Evolutionary conservation across 2,113 vertebrate genomes (phyloP).

Genomic region (Picathartes gymnocephalus): DNA sequence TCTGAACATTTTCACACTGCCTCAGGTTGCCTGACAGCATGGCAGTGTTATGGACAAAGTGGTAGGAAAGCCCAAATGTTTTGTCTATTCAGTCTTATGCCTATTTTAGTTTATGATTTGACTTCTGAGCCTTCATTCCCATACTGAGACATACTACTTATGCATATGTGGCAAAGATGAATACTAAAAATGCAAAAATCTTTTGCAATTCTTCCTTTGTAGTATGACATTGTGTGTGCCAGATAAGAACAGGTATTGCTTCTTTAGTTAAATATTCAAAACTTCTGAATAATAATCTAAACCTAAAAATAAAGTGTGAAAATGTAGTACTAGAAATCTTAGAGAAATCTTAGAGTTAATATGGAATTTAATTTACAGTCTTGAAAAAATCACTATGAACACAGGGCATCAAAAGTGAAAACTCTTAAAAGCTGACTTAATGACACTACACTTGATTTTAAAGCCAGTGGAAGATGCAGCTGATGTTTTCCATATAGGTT

Average conservation of each 20-base stretch:
- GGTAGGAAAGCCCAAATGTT: not conserved
- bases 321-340: not conserved
- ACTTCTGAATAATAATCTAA: not conserved
- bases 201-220: not conserved
- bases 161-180: not conserved
- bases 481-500: not conserved
- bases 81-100: not conserved
- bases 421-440: not conserved
- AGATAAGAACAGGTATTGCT: not conserved
- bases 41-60: not conserved
- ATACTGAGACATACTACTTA: not conserved
- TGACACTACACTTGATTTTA: not conserved
- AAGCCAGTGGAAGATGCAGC: not conserved
- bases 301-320: not conserved
- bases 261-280: not conserved
- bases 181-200: not conserved
- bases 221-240: too few species aligned
- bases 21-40: not conserved
- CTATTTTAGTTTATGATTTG: not conserved
- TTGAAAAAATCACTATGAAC: not conserved
- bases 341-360: not conserved
- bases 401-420: not conserved
- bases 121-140: not conserved
- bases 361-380: not conserved
- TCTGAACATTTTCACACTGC: not conserved